A percentile compares a stretch with the other conserved stretches of the same genome.
phyloP scores from a whole-genome alignment of 2,797 vertebrate genomes.

The Meriones psammophilus region DNA sequence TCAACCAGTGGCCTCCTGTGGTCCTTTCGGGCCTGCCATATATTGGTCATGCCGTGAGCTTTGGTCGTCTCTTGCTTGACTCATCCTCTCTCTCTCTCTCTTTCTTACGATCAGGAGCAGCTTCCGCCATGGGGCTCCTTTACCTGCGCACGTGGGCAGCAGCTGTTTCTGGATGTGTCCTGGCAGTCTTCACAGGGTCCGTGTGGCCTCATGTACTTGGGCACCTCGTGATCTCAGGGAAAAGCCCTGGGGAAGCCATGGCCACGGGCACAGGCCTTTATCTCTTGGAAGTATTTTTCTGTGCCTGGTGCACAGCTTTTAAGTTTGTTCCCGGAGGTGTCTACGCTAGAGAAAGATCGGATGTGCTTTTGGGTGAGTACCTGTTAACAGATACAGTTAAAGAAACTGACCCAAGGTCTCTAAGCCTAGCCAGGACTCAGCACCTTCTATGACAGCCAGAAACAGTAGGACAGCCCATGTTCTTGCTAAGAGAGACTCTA shows the following conservation, averaged over 20 bases:
- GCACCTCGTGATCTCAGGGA: slow-evolving; percentile 78
- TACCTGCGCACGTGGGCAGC: slow-evolving; percentile 87
- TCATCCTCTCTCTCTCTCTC: background rate
- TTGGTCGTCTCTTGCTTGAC: background rate
- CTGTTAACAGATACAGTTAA: background rate
- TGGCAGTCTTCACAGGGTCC: slow-evolving; percentile 85
- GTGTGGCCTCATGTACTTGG: slow-evolving; percentile 86
- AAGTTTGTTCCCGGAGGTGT: slow-evolving; percentile 90
- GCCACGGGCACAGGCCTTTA: slow-evolving; percentile 84
- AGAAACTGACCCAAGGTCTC: slow-evolving; percentile 42
- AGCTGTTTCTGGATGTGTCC: slow-evolving; percentile 84
- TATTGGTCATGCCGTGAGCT: background rate
- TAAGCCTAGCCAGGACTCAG: background rate
- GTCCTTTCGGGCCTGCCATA: background rate
- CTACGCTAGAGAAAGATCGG: slow-evolving; percentile 88
- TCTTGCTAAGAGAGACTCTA: slow-evolving; percentile 6
- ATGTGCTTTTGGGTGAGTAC: slow-evolving; percentile 89
- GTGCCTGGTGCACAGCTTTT: slow-evolving; percentile 89
- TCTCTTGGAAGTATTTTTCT: slow-evolving; percentile 87
- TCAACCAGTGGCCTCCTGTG: background rate
- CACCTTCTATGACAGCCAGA: background rate
- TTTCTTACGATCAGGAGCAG: slow-evolving; percentile 78
- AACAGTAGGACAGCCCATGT: background rate
- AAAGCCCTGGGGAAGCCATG: slow-evolving; percentile 86
- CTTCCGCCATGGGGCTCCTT: slow-evolving; percentile 85